Evolutionary conservation across 2,888 invertebrate species (phyloP).

Genomic region (Eurytoma californica): DNA sequence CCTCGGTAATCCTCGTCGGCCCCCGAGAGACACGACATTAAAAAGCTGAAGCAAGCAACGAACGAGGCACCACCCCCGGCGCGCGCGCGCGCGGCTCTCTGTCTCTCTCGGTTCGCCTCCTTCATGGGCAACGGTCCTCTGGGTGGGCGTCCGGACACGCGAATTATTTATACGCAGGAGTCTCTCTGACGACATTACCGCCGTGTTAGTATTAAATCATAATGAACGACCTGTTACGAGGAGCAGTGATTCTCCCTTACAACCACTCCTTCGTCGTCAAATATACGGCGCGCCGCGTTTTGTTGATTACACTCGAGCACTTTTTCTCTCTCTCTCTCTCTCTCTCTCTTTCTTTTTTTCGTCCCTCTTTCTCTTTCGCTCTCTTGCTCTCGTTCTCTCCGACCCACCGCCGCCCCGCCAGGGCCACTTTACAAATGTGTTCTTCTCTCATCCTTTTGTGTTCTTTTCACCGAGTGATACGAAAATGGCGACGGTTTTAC

Average conservation of each 20-base stretch:
- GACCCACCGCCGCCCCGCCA: background rate
- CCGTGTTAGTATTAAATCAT: constrained; percentile 75
- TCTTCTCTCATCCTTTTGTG: constrained; percentile 28
- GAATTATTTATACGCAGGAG: constrained; percentile 75
- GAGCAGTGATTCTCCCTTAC: constrained; percentile 69
- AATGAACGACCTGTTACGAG: constrained; percentile 74
- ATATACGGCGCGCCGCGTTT: constrained; percentile 55
- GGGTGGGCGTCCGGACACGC: constrained; percentile 73
- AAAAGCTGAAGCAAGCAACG: constrained; percentile 65
- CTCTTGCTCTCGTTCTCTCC: background rate
- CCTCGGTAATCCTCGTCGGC: constrained; percentile 73
- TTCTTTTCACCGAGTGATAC: constrained; percentile 47
- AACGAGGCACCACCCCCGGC: constrained; percentile 45
- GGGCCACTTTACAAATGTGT: constrained; percentile 53
- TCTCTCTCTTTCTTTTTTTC: constrained; percentile 44
- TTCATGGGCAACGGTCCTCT: constrained; percentile 62
- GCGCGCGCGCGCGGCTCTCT: constrained; percentile 53
- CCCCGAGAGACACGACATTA: constrained; percentile 74
- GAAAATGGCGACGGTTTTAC: constrained; percentile 48
- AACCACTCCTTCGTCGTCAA: constrained; percentile 64
- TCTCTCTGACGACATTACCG: constrained; percentile 75
- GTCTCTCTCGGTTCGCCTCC: constrained; percentile 42
- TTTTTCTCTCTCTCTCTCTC: constrained; percentile 55
- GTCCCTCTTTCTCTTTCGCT: background rate
- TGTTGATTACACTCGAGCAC: constrained; percentile 55